Evolutionary conservation across 2,888 invertebrate species (phyloP), one percentile per base, ranked within the genome.

Genomic region (Caenorhabditis sinica): DNA sequence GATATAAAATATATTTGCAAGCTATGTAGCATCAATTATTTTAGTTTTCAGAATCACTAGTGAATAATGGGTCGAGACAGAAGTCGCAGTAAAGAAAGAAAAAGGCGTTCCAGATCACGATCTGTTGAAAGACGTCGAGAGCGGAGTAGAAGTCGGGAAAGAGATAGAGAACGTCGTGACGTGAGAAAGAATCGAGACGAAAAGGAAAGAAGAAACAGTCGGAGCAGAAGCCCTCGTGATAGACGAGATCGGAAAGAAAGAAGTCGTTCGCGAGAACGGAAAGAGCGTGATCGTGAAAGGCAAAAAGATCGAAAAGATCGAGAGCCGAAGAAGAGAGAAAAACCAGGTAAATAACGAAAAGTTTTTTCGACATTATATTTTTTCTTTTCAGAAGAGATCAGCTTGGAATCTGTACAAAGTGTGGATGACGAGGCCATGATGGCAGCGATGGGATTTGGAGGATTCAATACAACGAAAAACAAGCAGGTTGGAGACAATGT

Each of bases 381-480:
- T n/a, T n/a, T n/a, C n/a, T 77, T 83, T 80, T 13, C 68, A 76
- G 82, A 82, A 53, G 79, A 82, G 63, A 83, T 86, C 33, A 73
- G 74, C 28, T 49, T 85, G 45, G 77, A 82, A 51, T 81, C 66
- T 33, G 51, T 82, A 6, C 76, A 80, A 56, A 69, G 63, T 51
- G 74, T 33, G 25, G 85, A 85, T 30, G 90, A 92, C 9, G 91
- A 91, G 28, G 90, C 91, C 13, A 88, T 92, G 87, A 88, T 88
- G 86, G 88, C 87, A 36, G 74, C 96, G 83, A 98, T 99, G 98
- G 99, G 98, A 23, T 99, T 99, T 93, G 96, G 96, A 93, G 96
- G 95, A 86, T 99, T 99, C 93, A 96, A 97, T 93, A 95, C 96
- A 0, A 98, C 98, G 0, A 98, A 99, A 81, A 92, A 92, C 73